Percentiles rank a stretch among this genome's conserved stretches.
These are phyloP conservation scores for Alethe castanea DNA, from an alignment of 2,113 vertebrate species.

Conservation along the genomic window DNA sequence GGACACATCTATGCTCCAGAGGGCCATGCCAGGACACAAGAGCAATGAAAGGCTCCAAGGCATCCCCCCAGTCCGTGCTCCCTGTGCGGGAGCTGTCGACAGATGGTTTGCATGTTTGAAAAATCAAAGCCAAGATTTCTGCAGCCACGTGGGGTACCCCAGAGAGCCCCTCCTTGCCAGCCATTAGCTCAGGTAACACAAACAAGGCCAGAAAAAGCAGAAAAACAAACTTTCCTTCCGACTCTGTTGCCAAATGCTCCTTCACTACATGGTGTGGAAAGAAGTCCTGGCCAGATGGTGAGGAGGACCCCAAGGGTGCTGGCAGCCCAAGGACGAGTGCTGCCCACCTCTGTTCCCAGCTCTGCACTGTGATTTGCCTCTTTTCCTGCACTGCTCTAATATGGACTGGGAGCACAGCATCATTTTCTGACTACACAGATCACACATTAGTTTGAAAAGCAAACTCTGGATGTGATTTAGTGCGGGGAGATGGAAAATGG, in stretches of 20 bases:
- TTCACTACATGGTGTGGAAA: rapidly evolving
- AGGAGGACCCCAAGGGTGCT: not conserved
- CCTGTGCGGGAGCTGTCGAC: not conserved
- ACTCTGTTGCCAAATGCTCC: not conserved
- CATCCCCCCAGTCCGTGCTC: not conserved
- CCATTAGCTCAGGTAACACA: not conserved
- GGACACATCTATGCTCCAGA: not conserved
- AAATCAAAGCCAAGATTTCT: not conserved
- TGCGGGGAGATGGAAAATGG: not conserved
- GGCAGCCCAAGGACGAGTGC: rapidly evolving
- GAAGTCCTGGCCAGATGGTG: rapidly evolving
- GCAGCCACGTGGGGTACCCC: rapidly evolving
- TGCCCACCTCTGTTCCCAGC: not conserved
- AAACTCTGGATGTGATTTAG: not conserved
- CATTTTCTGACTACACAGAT: not conserved
- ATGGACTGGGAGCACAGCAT: not conserved
- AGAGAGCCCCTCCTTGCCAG: not conserved
- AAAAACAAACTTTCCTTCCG: not conserved
- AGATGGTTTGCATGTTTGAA: not conserved
- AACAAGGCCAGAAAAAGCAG: not conserved
- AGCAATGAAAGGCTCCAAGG: not conserved
- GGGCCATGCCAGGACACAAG: not conserved
- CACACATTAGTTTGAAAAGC: not conserved
- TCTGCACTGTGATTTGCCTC: rapidly evolving
- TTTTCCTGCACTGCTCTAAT: rapidly evolving